A percentile compares a stretch with the other conserved stretches of the same genome.
Evolutionary conservation across 2,113 vertebrate species (phyloP).

Genomic region (Talpa occidentalis): DNA sequence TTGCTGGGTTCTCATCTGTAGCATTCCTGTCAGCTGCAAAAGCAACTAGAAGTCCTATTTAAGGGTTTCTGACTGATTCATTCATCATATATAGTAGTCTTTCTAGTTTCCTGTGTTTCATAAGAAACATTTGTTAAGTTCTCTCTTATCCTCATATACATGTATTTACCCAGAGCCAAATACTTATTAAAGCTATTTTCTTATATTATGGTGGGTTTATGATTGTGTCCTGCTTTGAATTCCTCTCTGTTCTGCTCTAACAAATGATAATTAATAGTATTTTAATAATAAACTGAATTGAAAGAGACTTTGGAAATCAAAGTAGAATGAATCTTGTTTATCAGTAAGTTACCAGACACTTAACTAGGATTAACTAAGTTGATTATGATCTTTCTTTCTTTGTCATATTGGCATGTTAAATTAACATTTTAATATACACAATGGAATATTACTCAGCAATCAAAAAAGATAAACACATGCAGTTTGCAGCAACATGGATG

Average conservation of each 20-base stretch:
- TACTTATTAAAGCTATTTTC: background rate
- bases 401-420: background rate
- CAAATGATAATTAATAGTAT: background rate
- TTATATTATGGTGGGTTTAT: background rate
- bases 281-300: constrained; percentile 29
- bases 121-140: constrained; percentile 6
- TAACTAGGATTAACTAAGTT: background rate
- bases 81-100: background rate
- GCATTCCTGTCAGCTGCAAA: background rate
- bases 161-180: background rate
- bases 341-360: background rate
- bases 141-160: background rate
- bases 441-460: no score
- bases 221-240: background rate
- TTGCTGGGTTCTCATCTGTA: background rate
- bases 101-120: background rate
- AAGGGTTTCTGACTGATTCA: background rate
- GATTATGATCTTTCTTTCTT: constrained; percentile 1
- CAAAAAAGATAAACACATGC: no score
- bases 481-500: no score
- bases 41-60: background rate
- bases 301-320: constrained; percentile 1
- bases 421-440: constrained; percentile 39
- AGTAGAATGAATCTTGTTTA: background rate
- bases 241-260: background rate